These are phyloP conservation scores for Beaufortia kweichowensis DNA, from an alignment of 2,113 vertebrate species.

Conservation along the genomic window DNA sequence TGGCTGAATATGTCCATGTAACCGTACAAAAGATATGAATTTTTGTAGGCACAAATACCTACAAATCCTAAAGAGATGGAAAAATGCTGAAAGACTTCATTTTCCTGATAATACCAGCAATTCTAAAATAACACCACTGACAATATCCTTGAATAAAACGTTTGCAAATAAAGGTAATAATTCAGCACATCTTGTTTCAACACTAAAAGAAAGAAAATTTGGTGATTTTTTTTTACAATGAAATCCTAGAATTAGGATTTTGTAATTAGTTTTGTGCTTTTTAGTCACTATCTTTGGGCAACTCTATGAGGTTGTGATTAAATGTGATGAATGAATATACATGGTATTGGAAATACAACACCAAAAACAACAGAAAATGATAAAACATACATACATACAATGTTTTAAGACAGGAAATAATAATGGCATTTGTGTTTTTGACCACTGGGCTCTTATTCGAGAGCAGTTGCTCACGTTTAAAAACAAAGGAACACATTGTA, in stretches of 20 bases:
- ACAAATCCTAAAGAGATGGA: not conserved
- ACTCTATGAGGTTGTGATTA: constrained; percentile 10
- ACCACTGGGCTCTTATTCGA: constrained; percentile 77
- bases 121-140: not conserved
- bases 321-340: constrained; percentile 49
- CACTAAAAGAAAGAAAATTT: not conserved
- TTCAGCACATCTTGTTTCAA: not conserved
- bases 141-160: not conserved
- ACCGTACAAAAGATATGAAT: too few relatives aligned
- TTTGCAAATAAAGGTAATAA: not conserved
- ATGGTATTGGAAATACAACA: constrained; percentile 50
- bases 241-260: constrained; percentile 4
- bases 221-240: not conserved
- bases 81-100: not conserved
- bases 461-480: constrained; percentile 70
- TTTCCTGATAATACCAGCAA: constrained; percentile 24
- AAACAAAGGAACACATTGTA: constrained; percentile 53
- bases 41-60: too few relatives aligned
- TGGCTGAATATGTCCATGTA: too few relatives aligned
- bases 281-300: constrained; percentile 38
- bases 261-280: constrained; percentile 32
- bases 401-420: constrained; percentile 55
- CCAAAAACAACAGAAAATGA: constrained; percentile 28
- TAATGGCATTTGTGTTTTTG: constrained; percentile 73
- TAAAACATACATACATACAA: constrained; percentile 39